These are phyloP conservation scores for Lasiommata megera DNA, from an alignment of 2,888 invertebrate species.

Conservation along the genomic window DNA sequence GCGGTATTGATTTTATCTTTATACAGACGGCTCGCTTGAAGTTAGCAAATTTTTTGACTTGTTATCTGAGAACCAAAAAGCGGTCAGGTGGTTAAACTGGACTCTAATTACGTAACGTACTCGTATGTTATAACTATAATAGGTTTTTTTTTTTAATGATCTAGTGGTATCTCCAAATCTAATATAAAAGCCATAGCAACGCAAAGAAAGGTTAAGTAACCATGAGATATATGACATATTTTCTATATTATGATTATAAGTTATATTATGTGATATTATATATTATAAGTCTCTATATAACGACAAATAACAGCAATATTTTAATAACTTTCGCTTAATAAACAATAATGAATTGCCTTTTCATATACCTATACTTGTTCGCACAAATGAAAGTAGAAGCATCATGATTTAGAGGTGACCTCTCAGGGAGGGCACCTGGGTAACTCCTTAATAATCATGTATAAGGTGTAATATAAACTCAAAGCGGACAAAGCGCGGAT, in stretches of 20 bases:
- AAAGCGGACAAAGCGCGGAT: conserved; percentile 52
- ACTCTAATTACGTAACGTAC: too few species aligned
- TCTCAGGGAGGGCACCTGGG: conserved; percentile 1
- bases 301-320: too few species aligned
- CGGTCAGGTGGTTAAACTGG: neutral
- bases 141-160: too few species aligned
- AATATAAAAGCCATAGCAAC: too few species aligned
- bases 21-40: neutral
- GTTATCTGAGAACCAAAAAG: neutral
- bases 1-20: neutral
- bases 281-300: too few species aligned
- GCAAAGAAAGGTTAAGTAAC: too few species aligned
- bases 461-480: conserved; percentile 10
- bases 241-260: too few species aligned
- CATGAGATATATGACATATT: too few species aligned
- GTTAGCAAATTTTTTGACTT: neutral
- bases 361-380: neutral
- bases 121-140: too few species aligned
- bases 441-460: neutral
- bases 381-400: neutral
- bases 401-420: neutral
- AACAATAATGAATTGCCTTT: neutral
- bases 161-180: too few species aligned
- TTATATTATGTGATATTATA: too few species aligned
- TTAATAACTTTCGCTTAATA: too few species aligned